Evolutionary conservation across 2,888 invertebrate species (phyloP).

Genomic region (Lithophane ornitopus): DNA sequence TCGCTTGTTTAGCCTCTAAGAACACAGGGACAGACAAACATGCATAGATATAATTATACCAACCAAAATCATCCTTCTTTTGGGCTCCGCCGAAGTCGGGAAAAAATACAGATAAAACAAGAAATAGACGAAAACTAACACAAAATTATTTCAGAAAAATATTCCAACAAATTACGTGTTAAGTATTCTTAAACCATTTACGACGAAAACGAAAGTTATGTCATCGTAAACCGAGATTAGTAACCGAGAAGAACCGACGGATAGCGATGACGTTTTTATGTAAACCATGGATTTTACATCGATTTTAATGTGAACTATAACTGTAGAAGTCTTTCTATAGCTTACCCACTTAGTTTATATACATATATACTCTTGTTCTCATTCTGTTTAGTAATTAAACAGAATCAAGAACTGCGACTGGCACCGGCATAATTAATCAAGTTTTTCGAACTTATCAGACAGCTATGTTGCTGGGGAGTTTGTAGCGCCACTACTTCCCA

Average conservation of each 20-base stretch:
- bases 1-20: no score
- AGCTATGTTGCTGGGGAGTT: not conserved
- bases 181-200: conserved; percentile 30
- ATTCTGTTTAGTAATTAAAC: not conserved
- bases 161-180: conserved; percentile 18
- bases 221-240: conserved; percentile 44
- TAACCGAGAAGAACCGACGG: conserved; percentile 1
- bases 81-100: not conserved
- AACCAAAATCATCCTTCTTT: not conserved
- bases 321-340: not conserved
- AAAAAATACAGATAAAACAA: not conserved
- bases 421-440: not conserved
- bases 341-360: not conserved
- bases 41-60: not conserved
- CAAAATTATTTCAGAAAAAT: conserved; percentile 4
- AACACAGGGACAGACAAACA: not conserved
- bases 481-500: not conserved
- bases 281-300: conserved; percentile 9
- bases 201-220: conserved; percentile 27
- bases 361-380: no score
- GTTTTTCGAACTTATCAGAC: not conserved
- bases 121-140: conserved; percentile 13
- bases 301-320: conserved; percentile 17
- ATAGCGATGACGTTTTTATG: conserved; percentile 45
- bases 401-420: not conserved